Conservation (phyloP, 1,140 invertebrate genomes). For the Lepidurus apus region DNA sequence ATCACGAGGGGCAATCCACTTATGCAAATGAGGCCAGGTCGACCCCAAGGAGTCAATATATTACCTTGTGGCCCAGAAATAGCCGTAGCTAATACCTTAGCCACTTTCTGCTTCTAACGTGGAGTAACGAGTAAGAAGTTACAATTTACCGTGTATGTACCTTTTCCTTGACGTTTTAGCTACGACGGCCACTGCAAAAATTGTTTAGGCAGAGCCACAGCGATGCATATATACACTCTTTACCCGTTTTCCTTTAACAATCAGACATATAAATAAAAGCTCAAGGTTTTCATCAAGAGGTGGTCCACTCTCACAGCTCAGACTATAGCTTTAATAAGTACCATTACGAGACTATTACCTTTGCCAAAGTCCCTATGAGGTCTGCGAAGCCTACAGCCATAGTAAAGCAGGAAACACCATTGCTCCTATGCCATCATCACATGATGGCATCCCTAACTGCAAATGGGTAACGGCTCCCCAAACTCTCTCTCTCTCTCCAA, state of each 20-base stretch:
- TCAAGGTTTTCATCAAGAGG: constrained; percentile 21
- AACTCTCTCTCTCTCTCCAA: not conserved
- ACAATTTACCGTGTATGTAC: not conserved
- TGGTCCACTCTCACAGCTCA: constrained; percentile 6
- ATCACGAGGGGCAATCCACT: constrained; percentile 11
- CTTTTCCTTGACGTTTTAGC: not conserved
- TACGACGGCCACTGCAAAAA: not conserved
- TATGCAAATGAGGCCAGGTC: constrained; percentile 18
- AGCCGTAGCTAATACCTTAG: not conserved
- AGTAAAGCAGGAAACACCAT: not conserved
- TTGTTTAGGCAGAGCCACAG: not conserved
- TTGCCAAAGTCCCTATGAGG: constrained; percentile 18
- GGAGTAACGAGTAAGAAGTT: not conserved
- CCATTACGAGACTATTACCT: constrained; percentile 1
- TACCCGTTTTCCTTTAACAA: not conserved
- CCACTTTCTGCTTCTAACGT: not conserved
- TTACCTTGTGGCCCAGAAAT: not conserved
- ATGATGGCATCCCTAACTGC: not conserved
- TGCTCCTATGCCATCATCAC: not conserved
- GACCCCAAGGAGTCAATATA: constrained; percentile 9
- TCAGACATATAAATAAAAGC: constrained; percentile 15
- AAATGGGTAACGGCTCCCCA: not conserved
- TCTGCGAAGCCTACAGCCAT: constrained; percentile 1
- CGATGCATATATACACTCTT: not conserved
- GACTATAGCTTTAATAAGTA: constrained; percentile 15